Evolutionary conservation across 1,140 invertebrate genomes (phyloP), one percentile per base, ranked within the genome.

Genomic region (Holcopasites calliopsidis): DNA sequence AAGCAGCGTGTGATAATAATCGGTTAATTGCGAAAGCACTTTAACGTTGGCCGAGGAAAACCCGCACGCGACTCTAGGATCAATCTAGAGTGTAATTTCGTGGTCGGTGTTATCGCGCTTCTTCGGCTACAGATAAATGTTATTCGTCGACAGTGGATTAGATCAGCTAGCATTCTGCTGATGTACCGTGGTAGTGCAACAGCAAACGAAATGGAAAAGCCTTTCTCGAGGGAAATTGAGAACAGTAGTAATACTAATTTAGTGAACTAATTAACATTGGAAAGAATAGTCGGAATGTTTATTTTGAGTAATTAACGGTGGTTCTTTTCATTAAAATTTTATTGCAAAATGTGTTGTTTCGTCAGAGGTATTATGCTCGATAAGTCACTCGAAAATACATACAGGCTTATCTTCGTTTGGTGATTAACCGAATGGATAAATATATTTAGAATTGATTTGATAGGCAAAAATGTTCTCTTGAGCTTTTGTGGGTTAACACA

Each of bases 31-130:
- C 21, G 44, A 65, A 65, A 35, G 42, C n/a, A 8, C 4, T 18
- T 28, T 33, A 64, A 65, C 31, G 62, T 49, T n/a, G 13, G 0
- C 1, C 11, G n/a, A 49, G 31, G 31, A 33, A 65, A 26, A 35
- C 50, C 31, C 50, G 62, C 62, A 65, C 44, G 62, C 44, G 62
- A 65, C 50, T 18, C 3, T 8, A 35, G n/a, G 13, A 65, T 65
- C 62, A 65, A 23, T 35, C 44, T 49, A 28, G 3, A 16, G 18
- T 18, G 44, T 23, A 23, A 65, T 65, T 44, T 65, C 21, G 21
- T 11, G 7, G 21, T 3, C 21, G 62, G 2, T 64, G 31, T 65
- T 65, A 65, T 65, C 62, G 44, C 31, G 10, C 35, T 49, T 65
- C 31, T 33, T 31, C 42, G 13, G 61, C 28, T 40, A 62, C 60